Base-by-base conservation (phyloP, 1,140 invertebrate genomes). In the Acromyrmex echinatior region DNA sequence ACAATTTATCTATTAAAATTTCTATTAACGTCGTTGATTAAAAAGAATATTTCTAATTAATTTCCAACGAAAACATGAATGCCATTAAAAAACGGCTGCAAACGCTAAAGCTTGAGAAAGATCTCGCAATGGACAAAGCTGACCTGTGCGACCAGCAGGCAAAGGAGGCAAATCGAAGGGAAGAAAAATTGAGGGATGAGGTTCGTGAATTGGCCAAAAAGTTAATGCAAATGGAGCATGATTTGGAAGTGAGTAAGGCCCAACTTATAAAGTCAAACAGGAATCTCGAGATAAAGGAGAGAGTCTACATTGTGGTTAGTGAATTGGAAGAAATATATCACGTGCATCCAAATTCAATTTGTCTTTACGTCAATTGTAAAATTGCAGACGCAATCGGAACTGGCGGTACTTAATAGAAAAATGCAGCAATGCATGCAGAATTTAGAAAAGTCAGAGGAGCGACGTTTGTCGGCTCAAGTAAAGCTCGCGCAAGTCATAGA, bases 41-140 rank as follows among this genome's bases (percentile, higher is more conserved):
- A 81, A 51, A 25, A 56, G 18, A 74, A 80, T 71, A 62, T 76
- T 77, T 68, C 2, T 18, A 21, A 35, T 10, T 58, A 86, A 56
- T 49, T 77, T 53, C 1, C 3, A 28, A 28, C 49, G 39, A 7
- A 70, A 51, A 91, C 79, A 98, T 98, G 97, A 97, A 98, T 95
- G 97, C 97, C 90, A 98, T 98, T 95, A 98, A 98, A 96, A 98
- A 98, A 96, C 97, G 97, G 95, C 97, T 98, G 96, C 97, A 97
- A 94, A 97, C 96, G 81, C 96, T 98, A 96, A 98, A 97, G 95
- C 96, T 97, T 93, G 97, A 98, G 94, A 98, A 97, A 95, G 97
- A 98, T 93, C 96, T 97, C 91, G 97, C 97, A 80, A 96, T 97
- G 92, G 97, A 98, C 92, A 96, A 96, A 89, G 97, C 97, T 9